These are phyloP conservation scores for Netta rufina DNA, from an alignment of 2,797 vertebrate species.

Conservation along the genomic window DNA sequence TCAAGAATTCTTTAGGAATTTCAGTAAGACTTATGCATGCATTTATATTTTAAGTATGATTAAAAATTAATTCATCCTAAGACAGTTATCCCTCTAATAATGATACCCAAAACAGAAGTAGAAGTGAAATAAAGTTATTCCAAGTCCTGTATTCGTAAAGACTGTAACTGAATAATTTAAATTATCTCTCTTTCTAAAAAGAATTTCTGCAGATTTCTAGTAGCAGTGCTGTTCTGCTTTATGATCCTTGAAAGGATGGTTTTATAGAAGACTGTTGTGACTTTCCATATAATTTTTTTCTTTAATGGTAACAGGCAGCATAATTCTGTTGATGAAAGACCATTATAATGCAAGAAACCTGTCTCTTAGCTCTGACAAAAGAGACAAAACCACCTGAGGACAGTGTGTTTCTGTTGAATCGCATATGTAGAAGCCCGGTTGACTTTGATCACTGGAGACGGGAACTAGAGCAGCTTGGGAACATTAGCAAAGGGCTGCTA, in stretches of 20 bases:
- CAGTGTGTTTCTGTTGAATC: fast-evolving
- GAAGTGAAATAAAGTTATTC: not conserved
- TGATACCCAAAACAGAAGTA: not conserved
- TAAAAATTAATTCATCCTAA: not conserved
- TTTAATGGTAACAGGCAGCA: not conserved
- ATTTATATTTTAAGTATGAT: not conserved
- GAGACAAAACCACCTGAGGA: not conserved
- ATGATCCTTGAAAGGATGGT: not conserved
- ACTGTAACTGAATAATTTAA: not conserved
- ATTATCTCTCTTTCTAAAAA: not conserved
- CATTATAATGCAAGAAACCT: not conserved
- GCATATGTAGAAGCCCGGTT: fast-evolving
- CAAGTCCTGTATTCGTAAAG: not conserved
- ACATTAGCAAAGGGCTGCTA: not conserved
- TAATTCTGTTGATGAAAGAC: not conserved
- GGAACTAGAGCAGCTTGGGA: not conserved
- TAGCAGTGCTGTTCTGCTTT: not conserved
- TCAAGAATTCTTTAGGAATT: not conserved
- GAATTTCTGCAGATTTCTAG: not conserved
- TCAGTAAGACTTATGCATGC: not conserved
- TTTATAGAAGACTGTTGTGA: not conserved
- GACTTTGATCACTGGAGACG: not conserved
- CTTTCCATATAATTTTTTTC: not conserved
- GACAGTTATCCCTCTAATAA: not conserved
- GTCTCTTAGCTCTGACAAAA: not conserved